These are phyloP conservation scores for Aleadryas rufinucha DNA, from an alignment of 2,113 vertebrate species.

Conservation along the genomic window DNA sequence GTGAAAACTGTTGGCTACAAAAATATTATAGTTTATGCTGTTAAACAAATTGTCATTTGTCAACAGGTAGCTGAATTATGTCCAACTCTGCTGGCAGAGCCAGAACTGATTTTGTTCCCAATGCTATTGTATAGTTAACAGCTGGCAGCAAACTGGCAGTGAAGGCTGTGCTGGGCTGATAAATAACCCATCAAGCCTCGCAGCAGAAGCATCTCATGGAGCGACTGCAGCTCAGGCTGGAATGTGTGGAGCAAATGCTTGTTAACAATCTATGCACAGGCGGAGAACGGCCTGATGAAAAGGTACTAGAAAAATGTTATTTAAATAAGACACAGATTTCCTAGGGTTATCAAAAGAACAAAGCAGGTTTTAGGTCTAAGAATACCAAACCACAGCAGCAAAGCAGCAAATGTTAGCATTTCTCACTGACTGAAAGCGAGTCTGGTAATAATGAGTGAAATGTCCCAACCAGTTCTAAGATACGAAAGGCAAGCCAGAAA, in stretches of 20 bases:
- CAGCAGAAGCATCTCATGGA: background rate
- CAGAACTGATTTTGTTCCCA: background rate
- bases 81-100: background rate
- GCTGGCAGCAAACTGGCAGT: slow-evolving; percentile 37
- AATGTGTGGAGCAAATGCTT: background rate
- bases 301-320: background rate
- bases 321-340: slow-evolving; percentile 8
- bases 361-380: background rate
- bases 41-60: slow-evolving; percentile 42
- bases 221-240: background rate
- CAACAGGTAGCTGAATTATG: slow-evolving; percentile 43
- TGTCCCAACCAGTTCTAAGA: background rate
- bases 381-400: background rate
- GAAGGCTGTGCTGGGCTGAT: background rate
- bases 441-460: slow-evolving; percentile 9
- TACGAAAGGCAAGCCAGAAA: background rate
- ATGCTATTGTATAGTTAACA: background rate
- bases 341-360: background rate
- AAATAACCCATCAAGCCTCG: background rate
- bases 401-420: background rate
- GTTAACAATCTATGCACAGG: background rate
- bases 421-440: background rate
- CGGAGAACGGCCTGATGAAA: background rate
- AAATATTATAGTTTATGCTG: background rate
- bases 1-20: slow-evolving; percentile 19